phyloP scores from a whole-genome alignment of 37 sponge, comb jelly and placozoan species.

The Aphrocallistes beatrix region DNA sequence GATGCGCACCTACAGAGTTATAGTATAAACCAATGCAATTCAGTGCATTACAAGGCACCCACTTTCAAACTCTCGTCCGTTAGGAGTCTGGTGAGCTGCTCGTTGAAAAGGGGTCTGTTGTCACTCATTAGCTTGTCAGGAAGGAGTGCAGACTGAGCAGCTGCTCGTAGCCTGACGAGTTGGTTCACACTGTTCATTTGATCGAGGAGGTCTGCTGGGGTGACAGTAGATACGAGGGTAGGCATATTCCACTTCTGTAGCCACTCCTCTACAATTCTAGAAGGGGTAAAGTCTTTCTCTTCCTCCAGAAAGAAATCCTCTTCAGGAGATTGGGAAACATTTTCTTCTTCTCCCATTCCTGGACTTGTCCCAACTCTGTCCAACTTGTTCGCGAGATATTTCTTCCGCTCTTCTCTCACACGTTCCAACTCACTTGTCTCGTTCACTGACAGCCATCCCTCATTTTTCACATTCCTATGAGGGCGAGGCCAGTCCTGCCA shows the following conservation, averaged over 20 bases:
- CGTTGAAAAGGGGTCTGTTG: background rate
- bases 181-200: background rate
- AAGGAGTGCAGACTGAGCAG: background rate
- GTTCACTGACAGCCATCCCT: background rate
- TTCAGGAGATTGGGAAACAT: too few relatives aligned
- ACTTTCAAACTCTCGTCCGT: background rate
- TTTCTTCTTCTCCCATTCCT: too few relatives aligned
- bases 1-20: background rate
- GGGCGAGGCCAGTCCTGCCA: slow-evolving; percentile 10
- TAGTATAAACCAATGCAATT: background rate
- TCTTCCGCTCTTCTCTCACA: background rate
- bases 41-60: background rate
- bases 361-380: too few relatives aligned
- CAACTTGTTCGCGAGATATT: background rate
- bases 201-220: background rate
- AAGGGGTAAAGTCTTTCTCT: background rate
- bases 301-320: background rate
- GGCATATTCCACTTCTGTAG: slow-evolving; percentile 1
- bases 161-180: background rate
- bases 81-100: background rate
- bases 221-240: background rate
- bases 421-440: background rate
- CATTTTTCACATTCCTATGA: background rate
- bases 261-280: background rate
- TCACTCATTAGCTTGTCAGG: background rate